Percentiles rank a stretch among this genome's conserved stretches.
Conservation (phyloP, 2,113 vertebrate species). For the Steatornis caripensis region DNA sequence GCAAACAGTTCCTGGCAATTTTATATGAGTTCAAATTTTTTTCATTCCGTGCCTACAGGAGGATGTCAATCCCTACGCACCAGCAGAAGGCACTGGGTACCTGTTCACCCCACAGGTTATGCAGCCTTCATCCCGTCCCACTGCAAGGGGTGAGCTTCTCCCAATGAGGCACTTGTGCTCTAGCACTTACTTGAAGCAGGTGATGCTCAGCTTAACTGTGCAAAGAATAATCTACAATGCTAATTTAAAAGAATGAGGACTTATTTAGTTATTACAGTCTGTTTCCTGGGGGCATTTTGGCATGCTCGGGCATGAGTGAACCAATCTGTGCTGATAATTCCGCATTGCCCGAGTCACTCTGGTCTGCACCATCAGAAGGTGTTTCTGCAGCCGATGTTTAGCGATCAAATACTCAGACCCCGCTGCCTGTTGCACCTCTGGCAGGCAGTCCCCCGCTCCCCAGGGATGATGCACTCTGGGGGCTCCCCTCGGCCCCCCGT, state of each 20-base stretch:
- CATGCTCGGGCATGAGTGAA: neutral
- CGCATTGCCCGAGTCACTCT: accelerated
- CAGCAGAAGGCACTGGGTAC: neutral
- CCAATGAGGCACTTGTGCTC: accelerated
- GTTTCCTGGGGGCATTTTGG: neutral
- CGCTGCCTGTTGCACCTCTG: neutral
- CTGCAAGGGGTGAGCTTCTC: neutral
- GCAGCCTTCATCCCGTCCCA: neutral
- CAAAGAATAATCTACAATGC: neutral
- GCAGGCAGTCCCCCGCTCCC: neutral
- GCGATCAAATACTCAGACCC: neutral
- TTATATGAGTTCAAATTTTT: neutral
- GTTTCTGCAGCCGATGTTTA: neutral
- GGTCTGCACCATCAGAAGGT: neutral
- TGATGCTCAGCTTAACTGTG: neutral
- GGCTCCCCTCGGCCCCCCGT: neutral
- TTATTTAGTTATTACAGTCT: neutral
- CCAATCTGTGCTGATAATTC: neutral
- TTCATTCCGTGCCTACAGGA: neutral
- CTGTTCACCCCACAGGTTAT: neutral
- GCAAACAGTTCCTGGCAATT: neutral
- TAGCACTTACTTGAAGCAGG: neutral
- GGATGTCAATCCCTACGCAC: accelerated
- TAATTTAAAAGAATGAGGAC: neutral
- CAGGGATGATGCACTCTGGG: accelerated